These are phyloP conservation scores for Sinocyclocheilus maitianheensis DNA, from an alignment of 2,113 vertebrate genomes.

Conservation along the genomic window DNA sequence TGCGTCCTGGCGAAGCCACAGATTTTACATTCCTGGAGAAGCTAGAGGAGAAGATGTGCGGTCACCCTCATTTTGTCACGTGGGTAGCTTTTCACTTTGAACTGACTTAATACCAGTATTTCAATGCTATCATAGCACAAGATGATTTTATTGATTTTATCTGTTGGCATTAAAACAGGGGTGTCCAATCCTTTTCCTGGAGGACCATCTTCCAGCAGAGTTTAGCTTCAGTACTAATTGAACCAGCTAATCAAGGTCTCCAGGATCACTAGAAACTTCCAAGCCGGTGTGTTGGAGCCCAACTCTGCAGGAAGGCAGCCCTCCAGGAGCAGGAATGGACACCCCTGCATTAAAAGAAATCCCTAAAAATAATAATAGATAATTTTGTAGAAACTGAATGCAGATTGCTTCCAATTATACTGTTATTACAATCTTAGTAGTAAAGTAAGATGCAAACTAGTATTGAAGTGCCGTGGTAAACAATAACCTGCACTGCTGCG, in stretches of 20 bases:
- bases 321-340: background rate
- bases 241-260: background rate
- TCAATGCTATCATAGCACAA: background rate
- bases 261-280: background rate
- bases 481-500: background rate
- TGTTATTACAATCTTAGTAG: background rate
- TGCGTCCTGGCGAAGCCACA: slow-evolving; percentile 88
- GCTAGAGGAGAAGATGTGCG: slow-evolving; percentile 90
- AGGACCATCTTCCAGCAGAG: background rate
- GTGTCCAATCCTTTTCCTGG: background rate
- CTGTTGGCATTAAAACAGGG: background rate
- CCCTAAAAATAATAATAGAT: background rate
- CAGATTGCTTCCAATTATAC: background rate
- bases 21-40: slow-evolving; percentile 94
- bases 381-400: background rate
- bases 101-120: background rate
- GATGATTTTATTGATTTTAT: background rate
- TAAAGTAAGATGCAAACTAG: background rate
- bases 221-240: background rate
- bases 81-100: slow-evolving; percentile 62
- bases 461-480: background rate
- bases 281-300: background rate
- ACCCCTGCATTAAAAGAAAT: background rate
- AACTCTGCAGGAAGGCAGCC: background rate
- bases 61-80: slow-evolving; percentile 93